phyloP scores from a whole-genome alignment of 2,113 vertebrate genomes.

The Prionailurus bengalensis region DNA sequence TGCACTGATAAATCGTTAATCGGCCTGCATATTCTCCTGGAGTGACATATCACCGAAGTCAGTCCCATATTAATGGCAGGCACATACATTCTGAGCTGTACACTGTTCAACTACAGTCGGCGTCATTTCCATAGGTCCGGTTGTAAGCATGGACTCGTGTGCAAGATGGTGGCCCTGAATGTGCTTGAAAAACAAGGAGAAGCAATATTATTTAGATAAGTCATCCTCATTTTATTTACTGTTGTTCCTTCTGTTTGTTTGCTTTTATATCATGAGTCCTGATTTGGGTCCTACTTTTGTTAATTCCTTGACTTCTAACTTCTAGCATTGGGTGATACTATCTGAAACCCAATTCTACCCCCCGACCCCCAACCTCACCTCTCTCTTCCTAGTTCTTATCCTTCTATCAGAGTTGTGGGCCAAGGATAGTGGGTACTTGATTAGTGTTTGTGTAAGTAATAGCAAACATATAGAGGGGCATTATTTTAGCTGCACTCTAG shows the following conservation, averaged over 20 bases:
- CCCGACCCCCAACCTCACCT: neutral
- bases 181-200: neutral
- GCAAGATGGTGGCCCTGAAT: neutral
- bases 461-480: neutral
- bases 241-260: neutral
- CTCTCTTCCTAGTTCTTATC: neutral
- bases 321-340: neutral
- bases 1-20: neutral
- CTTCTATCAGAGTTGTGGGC: neutral
- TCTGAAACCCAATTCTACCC: neutral
- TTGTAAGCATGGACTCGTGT: neutral
- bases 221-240: neutral
- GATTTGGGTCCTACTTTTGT: neutral
- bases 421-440: neutral
- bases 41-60: neutral
- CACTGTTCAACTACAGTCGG: no score
- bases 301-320: slow-evolving; percentile 9
- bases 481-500: neutral
- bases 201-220: neutral
- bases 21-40: neutral
- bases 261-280: neutral
- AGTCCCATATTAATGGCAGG: neutral
- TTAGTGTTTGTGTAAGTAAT: slow-evolving; percentile 33
- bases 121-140: neutral
- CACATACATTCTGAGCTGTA: no score